A percentile compares a stretch with the other conserved stretches of the same genome.
Conservation (phyloP, 2,113 vertebrate species). For the Acanthochromis polyacanthus region DNA sequence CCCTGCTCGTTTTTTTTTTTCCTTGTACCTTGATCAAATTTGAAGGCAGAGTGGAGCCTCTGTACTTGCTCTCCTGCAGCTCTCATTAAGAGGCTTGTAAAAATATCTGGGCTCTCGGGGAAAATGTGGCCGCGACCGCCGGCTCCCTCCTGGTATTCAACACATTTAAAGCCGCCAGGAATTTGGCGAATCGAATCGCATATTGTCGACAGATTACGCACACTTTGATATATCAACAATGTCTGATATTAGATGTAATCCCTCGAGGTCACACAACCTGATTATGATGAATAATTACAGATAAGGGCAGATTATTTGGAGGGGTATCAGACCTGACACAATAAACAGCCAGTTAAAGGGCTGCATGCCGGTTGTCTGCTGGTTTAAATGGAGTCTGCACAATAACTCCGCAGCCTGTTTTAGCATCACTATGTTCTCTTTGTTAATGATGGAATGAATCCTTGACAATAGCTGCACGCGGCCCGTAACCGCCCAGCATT, state of each 20-base stretch:
- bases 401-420: slow-evolving; percentile 56
- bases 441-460: slow-evolving; percentile 63
- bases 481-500: slow-evolving; percentile 39
- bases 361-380: slow-evolving; percentile 42
- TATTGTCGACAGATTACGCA: neutral
- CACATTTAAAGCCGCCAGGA: slow-evolving; percentile 1
- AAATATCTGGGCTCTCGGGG: slow-evolving; percentile 64
- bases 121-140: slow-evolving; percentile 49
- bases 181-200: neutral
- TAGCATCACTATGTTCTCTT: slow-evolving; percentile 63
- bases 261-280: slow-evolving; percentile 1
- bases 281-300: neutral
- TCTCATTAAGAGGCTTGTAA: slow-evolving; percentile 79
- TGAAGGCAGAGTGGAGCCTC: slow-evolving; percentile 57
- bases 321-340: slow-evolving; percentile 29
- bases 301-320: slow-evolving; percentile 25
- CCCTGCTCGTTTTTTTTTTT: slow-evolving; percentile 19
- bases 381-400: slow-evolving; percentile 54
- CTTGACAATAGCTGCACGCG: slow-evolving; percentile 65
- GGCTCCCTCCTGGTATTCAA: slow-evolving; percentile 18
- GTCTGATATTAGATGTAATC: neutral
- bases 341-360: slow-evolving; percentile 44
- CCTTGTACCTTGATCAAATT: slow-evolving; percentile 55
- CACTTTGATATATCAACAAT: neutral
- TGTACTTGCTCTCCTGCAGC: slow-evolving; percentile 40